phyloP scores from a whole-genome alignment of 1,140 invertebrate genomes.

The Drosophila arizonae region DNA sequence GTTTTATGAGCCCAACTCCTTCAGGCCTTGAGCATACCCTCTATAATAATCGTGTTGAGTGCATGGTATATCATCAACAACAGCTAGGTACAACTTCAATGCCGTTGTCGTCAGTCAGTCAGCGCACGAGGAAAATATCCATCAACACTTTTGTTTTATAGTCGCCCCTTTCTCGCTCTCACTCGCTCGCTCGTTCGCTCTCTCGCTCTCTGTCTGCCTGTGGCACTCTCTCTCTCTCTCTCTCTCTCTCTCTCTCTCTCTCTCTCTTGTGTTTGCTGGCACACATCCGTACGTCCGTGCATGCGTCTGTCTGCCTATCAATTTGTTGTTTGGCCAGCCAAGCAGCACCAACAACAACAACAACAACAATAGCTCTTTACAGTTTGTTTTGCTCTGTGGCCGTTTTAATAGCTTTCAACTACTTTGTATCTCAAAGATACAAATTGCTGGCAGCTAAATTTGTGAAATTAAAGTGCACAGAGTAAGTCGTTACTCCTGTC shows the following conservation, averaged over 20 bases:
- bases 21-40: neutral
- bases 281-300: conserved; percentile 54
- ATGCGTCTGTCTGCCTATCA: conserved; percentile 67
- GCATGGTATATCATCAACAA: conserved; percentile 34
- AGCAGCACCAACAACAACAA: conserved; percentile 53
- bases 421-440: conserved; percentile 74
- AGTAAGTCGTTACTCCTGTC: conserved; percentile 15
- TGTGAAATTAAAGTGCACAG: conserved; percentile 69
- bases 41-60: neutral
- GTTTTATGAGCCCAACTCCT: neutral
- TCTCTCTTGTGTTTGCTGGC: conserved; percentile 58
- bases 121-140: conserved; percentile 74
- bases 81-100: conserved; percentile 51
- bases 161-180: conserved; percentile 21
- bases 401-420: conserved; percentile 72
- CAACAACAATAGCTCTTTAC: conserved; percentile 44
- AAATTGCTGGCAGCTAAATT: conserved; percentile 62
- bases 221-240: neutral
- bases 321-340: conserved; percentile 71
- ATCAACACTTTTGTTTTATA: conserved; percentile 79
- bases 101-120: conserved; percentile 60
- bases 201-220: neutral
- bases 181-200: neutral
- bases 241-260: neutral
- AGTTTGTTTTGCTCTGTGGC: conserved; percentile 74